These are phyloP conservation scores for Drosophila paulistorum DNA, from an alignment of 1,140 invertebrate species.

Conservation along the genomic window DNA sequence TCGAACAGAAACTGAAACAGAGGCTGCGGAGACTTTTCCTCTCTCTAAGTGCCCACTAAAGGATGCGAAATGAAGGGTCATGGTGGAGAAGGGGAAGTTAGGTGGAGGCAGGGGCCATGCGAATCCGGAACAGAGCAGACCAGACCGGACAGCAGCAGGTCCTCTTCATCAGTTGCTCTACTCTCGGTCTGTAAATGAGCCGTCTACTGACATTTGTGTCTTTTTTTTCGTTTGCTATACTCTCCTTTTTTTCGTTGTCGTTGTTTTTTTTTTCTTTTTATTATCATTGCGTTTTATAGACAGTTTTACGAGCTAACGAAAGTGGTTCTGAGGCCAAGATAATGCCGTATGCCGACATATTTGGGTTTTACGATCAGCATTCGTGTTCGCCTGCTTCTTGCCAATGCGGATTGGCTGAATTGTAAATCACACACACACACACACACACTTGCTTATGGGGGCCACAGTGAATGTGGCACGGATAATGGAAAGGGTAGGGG, in stretches of 20 bases:
- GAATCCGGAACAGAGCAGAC: neutral
- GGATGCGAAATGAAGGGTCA: slow-evolving; percentile 55
- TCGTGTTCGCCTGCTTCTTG: slow-evolving; percentile 27
- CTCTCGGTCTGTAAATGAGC: slow-evolving; percentile 61
- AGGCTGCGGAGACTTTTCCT: neutral
- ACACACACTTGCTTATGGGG: slow-evolving; percentile 44
- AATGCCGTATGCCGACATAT: slow-evolving; percentile 66
- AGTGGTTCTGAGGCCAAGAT: slow-evolving; percentile 70
- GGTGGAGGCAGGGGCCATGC: neutral
- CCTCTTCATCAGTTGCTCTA: slow-evolving; percentile 22
- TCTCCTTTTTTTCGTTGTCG: slow-evolving; percentile 56
- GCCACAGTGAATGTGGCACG: slow-evolving; percentile 6
- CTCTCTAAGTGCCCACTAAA: slow-evolving; percentile 72
- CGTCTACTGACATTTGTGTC: slow-evolving; percentile 48
- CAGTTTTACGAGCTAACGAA: slow-evolving; percentile 80
- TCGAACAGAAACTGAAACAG: slow-evolving; percentile 6
- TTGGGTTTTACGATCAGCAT: slow-evolving; percentile 65
- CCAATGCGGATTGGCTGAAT: slow-evolving; percentile 56
- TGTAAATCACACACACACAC: slow-evolving; percentile 56
- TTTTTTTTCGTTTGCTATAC: slow-evolving; percentile 25
- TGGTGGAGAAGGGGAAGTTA: slow-evolving; percentile 20
- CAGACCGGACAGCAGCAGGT: slow-evolving; percentile 25
- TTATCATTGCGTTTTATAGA: slow-evolving; percentile 81
- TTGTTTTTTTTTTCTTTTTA: slow-evolving; percentile 43
- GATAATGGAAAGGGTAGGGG: neutral